phyloP scores from a whole-genome alignment of 2,888 invertebrate species.

The Lordiphosa fenestrarum region DNA sequence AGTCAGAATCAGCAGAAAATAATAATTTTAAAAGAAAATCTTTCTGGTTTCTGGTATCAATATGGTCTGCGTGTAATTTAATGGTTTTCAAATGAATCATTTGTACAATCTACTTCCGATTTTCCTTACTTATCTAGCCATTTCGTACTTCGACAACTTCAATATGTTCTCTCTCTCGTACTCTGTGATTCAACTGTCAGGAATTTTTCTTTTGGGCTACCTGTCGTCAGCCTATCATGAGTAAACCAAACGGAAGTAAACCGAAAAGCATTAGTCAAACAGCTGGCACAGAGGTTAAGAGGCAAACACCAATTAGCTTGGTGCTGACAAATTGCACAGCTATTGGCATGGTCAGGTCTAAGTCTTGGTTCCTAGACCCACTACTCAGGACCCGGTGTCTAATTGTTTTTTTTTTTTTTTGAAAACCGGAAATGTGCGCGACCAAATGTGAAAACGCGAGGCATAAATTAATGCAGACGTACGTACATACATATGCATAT shows the following conservation, averaged over 20 bases:
- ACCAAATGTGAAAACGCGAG: conserved; percentile 72
- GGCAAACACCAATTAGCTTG: conserved; percentile 66
- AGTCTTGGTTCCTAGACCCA: not conserved
- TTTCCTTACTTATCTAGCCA: too few species aligned
- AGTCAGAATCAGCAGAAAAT: too few species aligned
- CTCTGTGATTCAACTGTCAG: conserved; percentile 40
- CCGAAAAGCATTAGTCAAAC: conserved; percentile 66
- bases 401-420: conserved; percentile 15
- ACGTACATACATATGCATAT: conserved; percentile 12
- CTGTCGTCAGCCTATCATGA: conserved; percentile 52
- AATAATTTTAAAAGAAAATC: not conserved
- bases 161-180: too few species aligned
- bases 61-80: too few species aligned
- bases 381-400: conserved; percentile 18
- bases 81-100: too few species aligned
- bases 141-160: not conserved
- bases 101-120: too few species aligned
- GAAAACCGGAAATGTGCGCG: conserved; percentile 64
- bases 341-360: conserved; percentile 45
- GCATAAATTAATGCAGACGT: conserved; percentile 58
- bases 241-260: conserved; percentile 55
- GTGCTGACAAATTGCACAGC: conserved; percentile 76
- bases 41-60: too few species aligned
- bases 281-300: conserved; percentile 53
- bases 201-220: conserved; percentile 49